Conservation (phyloP, 2,113 vertebrate species). For the Rostratula benghalensis region DNA sequence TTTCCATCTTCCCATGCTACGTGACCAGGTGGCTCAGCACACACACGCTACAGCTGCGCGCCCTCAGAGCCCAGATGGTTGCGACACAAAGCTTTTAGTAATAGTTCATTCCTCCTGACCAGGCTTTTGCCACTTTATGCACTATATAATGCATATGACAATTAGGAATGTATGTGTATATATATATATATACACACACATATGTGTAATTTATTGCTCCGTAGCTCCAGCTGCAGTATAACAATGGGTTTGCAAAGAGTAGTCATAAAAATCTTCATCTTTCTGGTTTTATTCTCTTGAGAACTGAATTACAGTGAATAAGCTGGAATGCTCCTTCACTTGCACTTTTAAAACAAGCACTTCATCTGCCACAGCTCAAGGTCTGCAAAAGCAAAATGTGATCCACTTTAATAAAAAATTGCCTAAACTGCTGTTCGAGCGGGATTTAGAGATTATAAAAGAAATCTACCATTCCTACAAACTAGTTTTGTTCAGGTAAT, state of each 20-base stretch:
- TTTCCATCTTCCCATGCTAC: constrained; percentile 38
- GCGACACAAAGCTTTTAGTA: constrained; percentile 11
- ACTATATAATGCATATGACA: background rate
- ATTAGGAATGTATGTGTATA: background rate
- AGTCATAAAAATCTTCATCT: constrained; percentile 22
- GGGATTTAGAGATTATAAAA: background rate
- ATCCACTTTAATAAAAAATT: background rate
- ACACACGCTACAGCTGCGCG: background rate
- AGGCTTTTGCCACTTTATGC: constrained; percentile 11
- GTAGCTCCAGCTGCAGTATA: constrained; percentile 5
- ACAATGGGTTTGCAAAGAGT: constrained; percentile 9
- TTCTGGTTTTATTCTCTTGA: constrained; percentile 16
- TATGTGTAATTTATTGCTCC: constrained; percentile 3
- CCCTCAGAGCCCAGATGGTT: constrained; percentile 22
- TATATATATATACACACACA: background rate
- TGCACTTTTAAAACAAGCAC: background rate
- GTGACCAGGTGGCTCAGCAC: constrained; percentile 35
- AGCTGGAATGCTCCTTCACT: background rate
- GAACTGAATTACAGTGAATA: background rate
- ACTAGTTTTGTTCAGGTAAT: background rate
- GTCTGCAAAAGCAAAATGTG: background rate
- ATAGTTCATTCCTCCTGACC: constrained; percentile 29
- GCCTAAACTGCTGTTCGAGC: background rate
- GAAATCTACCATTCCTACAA: background rate
- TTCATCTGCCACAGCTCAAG: background rate